Base-by-base conservation (phyloP, 2,113 vertebrate genomes). In the Ceyx melanurus region DNA sequence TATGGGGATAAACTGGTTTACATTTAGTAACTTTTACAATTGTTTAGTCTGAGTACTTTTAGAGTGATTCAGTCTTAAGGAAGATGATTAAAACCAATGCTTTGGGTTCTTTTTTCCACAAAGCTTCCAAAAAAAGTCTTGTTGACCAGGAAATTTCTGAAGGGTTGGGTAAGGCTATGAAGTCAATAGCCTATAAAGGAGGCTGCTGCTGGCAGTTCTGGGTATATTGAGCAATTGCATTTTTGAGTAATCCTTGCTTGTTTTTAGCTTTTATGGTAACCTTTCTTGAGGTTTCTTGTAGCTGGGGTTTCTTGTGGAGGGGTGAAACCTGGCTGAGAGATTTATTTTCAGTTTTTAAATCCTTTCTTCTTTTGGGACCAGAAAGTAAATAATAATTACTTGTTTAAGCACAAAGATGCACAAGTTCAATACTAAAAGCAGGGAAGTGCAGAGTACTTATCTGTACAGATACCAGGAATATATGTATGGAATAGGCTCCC, bases 81-180 rank as follows among this genome's bases (percentile, higher is more conserved):
- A 95, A 95, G 66, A n/a, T 21, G 57, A 35, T 51, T 92, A 46
- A 82, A 93, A 43, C 23, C 45, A 76, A 28, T 74, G 58, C 2
- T 25, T 4, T 54, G 37, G 37, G 37, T 43, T 8, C 29, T 31
- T 40, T 22, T 8, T 15, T 26, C 2, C 16, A 48, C 45, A 71
- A 92, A 89, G 13, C n/a, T 89, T 94, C 84, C 0, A 0, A 87
- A 96, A 88, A 96, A 88, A 91, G 37, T 74, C 64, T 85, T 95
- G 82, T 93, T 94, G 94, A 88, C 48, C 82, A 86, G 84, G 92
- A 96, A 91, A 89, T 94, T 93, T 91, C 72, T 89, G 74, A 61
- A 92, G 77, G 45, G 74, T 89, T 96, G 89, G 56, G 75, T 93
- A 91, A 95, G 75, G 56, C 91, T 94, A 89, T 85, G 82, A 95